Evolutionary conservation across 2,113 vertebrate genomes (phyloP).

Genomic region (Burhinus bistriatus): DNA sequence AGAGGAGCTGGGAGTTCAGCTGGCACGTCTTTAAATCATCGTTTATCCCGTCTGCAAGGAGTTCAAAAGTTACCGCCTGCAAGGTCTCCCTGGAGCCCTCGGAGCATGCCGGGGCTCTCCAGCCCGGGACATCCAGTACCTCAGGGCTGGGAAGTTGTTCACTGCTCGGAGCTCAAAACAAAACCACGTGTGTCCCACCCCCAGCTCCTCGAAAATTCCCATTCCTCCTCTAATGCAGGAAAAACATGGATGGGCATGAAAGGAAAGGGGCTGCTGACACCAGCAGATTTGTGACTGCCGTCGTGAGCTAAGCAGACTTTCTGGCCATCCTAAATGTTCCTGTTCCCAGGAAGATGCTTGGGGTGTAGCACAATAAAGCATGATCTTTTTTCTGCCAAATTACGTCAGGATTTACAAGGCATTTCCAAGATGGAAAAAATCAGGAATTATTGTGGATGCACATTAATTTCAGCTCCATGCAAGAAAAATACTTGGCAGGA

Average conservation of each 20-base stretch:
- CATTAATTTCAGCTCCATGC: neutral
- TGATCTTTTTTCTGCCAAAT: neutral
- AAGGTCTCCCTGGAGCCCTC: neutral
- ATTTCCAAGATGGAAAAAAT: neutral
- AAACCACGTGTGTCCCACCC: neutral
- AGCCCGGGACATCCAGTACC: neutral
- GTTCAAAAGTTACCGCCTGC: neutral
- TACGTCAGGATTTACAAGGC: neutral
- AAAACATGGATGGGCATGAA: neutral
- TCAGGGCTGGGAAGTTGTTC: rapidly evolving
- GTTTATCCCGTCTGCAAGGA: neutral
- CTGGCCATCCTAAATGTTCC: neutral
- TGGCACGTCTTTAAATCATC: neutral
- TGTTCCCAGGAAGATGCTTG: neutral
- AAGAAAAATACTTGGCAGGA: neutral
- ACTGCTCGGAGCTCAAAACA: neutral
- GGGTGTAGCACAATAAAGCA: neutral
- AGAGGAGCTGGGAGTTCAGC: neutral
- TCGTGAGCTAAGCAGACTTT: neutral
- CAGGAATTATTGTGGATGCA: neutral
- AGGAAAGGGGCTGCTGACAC: neutral
- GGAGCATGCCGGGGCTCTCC: neutral
- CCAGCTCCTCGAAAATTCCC: neutral
- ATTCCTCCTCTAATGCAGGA: neutral
- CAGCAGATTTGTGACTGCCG: neutral